A percentile compares a stretch with the other conserved stretches of the same genome.
Conservation (phyloP, 2,888 invertebrate species). For the Lasioglossum oenotherae region DNA sequence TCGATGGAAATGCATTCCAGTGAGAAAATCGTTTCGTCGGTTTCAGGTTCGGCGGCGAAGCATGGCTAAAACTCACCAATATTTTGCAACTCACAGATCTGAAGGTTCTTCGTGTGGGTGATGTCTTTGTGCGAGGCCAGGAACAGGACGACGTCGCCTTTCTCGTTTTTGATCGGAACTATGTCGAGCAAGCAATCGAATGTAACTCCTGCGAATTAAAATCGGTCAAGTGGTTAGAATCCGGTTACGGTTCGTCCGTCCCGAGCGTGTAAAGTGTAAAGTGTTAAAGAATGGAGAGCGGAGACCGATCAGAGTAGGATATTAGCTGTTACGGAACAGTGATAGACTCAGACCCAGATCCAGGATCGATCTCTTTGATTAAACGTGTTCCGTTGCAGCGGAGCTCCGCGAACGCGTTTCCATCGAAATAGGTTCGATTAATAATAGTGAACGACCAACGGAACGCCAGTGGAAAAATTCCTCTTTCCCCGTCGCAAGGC, state of each 20-base stretch:
- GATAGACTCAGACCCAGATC: not conserved
- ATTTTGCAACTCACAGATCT: slow-evolving; percentile 90
- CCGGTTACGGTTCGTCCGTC: not conserved
- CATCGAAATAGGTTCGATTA: slow-evolving; percentile 13
- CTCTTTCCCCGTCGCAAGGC: not conserved
- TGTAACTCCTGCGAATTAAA: slow-evolving; percentile 89
- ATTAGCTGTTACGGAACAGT: not conserved
- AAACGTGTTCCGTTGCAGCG: slow-evolving; percentile 42
- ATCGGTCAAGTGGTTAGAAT: not conserved
- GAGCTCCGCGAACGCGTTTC: slow-evolving; percentile 6
- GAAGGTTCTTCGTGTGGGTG: slow-evolving; percentile 91
- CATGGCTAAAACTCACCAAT: slow-evolving; percentile 89
- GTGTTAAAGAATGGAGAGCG: not conserved
- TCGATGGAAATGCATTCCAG: slow-evolving; percentile 59
- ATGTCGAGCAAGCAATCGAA: slow-evolving; percentile 99
- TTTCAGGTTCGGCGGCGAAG: slow-evolving; percentile 65
- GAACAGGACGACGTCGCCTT: slow-evolving; percentile 97
- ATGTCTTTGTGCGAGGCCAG: slow-evolving; percentile 98
- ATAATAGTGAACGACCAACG: slow-evolving; percentile 4
- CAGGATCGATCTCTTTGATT: slow-evolving; percentile 51
- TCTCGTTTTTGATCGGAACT: slow-evolving; percentile 99
- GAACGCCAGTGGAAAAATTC: not conserved
- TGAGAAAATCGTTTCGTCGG: slow-evolving; percentile 61
- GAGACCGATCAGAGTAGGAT: not conserved
- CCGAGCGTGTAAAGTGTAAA: not conserved